Percentiles rank a stretch among this genome's conserved stretches.
phyloP scores from a whole-genome alignment of 1,140 invertebrate species.

The Thalassaphorura encarpata region DNA sequence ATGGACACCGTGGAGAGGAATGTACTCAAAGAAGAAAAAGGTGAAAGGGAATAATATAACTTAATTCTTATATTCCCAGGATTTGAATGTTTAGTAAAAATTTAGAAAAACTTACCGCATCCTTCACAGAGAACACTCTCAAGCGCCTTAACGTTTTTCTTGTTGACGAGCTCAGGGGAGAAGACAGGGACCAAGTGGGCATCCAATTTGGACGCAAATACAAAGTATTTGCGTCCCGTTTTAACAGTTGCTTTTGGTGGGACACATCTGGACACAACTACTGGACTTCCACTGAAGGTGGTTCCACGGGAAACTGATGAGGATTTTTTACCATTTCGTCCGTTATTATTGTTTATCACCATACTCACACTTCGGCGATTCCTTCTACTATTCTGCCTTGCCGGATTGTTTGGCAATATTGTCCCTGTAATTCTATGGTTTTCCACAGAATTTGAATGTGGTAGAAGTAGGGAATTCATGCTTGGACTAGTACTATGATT shows the following conservation, averaged over 20 bases:
- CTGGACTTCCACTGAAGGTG: neutral
- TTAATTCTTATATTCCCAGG: too few species aligned
- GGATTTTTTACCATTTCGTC: too few species aligned
- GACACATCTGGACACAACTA: conserved; percentile 8
- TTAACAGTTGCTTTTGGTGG: conserved; percentile 30
- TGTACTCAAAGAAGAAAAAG: too few species aligned
- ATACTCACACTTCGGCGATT: too few species aligned
- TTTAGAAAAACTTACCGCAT: conserved; percentile 26
- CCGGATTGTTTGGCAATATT: too few species aligned
- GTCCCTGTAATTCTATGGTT: too few species aligned
- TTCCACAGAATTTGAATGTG: neutral
- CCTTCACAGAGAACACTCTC: conserved; percentile 29
- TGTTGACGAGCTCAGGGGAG: conserved; percentile 32
- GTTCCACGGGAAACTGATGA: too few species aligned
- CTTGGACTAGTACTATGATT: too few species aligned
- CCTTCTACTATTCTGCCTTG: too few species aligned
- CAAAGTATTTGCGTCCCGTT: conserved; percentile 33
- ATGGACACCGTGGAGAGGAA: too few species aligned
- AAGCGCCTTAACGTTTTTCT: conserved; percentile 29
- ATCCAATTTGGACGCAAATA: conserved; percentile 30
- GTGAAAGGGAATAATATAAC: too few species aligned
- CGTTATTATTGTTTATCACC: too few species aligned
- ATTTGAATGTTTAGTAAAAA: neutral
- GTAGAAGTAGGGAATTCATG: neutral
- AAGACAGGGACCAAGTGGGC: conserved; percentile 31